Base-by-base conservation (phyloP, 2,888 invertebrate genomes). In the Stramonita haemastoma region DNA sequence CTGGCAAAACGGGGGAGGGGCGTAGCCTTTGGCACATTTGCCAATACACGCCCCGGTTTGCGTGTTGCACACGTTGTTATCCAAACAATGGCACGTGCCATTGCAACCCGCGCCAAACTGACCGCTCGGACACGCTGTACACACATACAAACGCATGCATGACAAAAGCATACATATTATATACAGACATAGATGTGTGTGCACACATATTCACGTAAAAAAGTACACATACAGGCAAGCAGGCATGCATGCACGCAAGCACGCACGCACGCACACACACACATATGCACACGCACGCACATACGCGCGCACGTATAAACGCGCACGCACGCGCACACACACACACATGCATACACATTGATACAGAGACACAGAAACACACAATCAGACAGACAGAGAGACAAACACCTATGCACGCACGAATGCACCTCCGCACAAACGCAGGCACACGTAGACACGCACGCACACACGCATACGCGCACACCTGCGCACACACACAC, bases 11-110 rank as follows among this genome's bases (percentile, higher is more conserved):
- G 95, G 95, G 2, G 93, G 85, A 0, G 88, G 91, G 15, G 85
- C 91, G 93, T 94, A 95, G 29, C 95, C 95, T 81, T 92, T 91
- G 34, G 91, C 93, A 92, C 95, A 92, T 93, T 92, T 92, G 88
- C 92, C 93, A 0, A 29, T 26, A 88, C 95, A 95, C 56, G 90
- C 34, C 13, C 95, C 95, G 22, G 91, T 91, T 13, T 89, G 88
- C 56, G 89, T 89, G 66, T 92, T 88, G 90, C 95, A 95, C 57
- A 89, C 90, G 0, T 66, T 88, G 0, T 92, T 93, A 34, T 93
- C 91, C 46, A 94, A 90, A 90, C 95, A 95, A 85, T 94, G 95
- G 90, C 95, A 95, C 26, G 88, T 91, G 5, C 92, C 92, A 1
- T 90, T 91, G 91, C 95, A 95, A 90, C 93, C 93, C 22, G 36